Evolutionary conservation across 2,797 vertebrate genomes (phyloP).

Genomic region (Gambelia wislizenii): DNA sequence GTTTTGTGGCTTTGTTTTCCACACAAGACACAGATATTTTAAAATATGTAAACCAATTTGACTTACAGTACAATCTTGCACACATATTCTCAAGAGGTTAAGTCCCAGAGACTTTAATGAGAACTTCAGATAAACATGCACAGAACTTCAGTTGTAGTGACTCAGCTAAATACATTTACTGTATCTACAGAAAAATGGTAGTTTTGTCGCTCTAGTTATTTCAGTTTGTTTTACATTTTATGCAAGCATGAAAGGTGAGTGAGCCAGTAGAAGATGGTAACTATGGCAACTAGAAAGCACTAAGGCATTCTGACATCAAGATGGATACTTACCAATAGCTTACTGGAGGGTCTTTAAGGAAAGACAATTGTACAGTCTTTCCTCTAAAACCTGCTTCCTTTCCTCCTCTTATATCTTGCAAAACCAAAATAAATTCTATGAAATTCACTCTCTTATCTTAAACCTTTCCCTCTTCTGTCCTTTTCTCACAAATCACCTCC

Average conservation of each 20-base stretch:
- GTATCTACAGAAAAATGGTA: background rate
- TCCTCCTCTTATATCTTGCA: background rate
- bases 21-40: background rate
- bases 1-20: background rate
- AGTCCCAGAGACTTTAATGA: background rate
- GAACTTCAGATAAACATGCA: background rate
- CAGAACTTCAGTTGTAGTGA: background rate
- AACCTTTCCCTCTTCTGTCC: background rate
- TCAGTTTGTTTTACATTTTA: conserved; percentile 14
- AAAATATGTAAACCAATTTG: background rate
- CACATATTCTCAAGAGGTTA: background rate
- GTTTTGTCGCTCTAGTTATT: background rate
- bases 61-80: background rate
- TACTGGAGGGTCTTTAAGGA: background rate
- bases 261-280: background rate
- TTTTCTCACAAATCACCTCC: background rate
- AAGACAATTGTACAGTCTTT: background rate
- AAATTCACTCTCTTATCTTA: too few relatives aligned
- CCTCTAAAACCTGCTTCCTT: background rate
- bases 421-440: background rate
- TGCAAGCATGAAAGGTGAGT: background rate
- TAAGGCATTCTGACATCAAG: background rate
- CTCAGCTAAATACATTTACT: background rate
- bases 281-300: conserved; percentile 4
- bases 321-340: background rate